A percentile compares a stretch with the other conserved stretches of the same genome.
Conservation (phyloP, 2,888 invertebrate genomes). For the Neelides folsomi region DNA sequence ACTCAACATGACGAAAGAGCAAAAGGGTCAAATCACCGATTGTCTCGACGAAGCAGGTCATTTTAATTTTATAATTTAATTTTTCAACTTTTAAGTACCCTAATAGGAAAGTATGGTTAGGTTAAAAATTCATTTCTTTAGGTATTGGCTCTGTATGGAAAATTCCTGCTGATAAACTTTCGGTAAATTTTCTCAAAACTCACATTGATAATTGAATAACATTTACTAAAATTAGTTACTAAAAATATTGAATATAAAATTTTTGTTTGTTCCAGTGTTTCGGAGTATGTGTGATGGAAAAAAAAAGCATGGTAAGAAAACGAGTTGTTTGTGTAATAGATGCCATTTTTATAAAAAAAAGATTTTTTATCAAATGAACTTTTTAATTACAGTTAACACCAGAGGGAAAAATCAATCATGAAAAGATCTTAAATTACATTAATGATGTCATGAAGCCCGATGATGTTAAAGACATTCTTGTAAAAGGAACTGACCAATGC, state of each 20-base stretch:
- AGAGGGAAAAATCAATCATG: constrained; percentile 27
- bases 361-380: neutral
- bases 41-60: constrained; percentile 18
- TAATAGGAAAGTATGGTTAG: too few relatives aligned
- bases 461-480: constrained; percentile 16
- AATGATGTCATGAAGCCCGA: constrained; percentile 22
- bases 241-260: neutral
- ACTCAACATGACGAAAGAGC: constrained; percentile 22
- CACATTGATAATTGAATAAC: constrained; percentile 1
- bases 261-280: constrained; percentile 17
- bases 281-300: constrained; percentile 27
- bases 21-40: constrained; percentile 22
- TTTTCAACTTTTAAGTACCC: neutral
- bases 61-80: constrained; percentile 7
- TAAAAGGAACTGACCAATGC: constrained; percentile 26
- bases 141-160: constrained; percentile 22
- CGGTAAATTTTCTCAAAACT: constrained; percentile 12
- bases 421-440: constrained; percentile 22
- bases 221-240: neutral
- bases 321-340: neutral
- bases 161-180: constrained; percentile 26
- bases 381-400: constrained; percentile 14
- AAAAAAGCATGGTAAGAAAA: constrained; percentile 23
- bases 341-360: neutral
- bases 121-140: too few relatives aligned